A percentile compares a stretch with the other conserved stretches of the same genome.
Evolutionary conservation across 2,888 invertebrate genomes (phyloP).

Genomic region (Tiphia femorata): DNA sequence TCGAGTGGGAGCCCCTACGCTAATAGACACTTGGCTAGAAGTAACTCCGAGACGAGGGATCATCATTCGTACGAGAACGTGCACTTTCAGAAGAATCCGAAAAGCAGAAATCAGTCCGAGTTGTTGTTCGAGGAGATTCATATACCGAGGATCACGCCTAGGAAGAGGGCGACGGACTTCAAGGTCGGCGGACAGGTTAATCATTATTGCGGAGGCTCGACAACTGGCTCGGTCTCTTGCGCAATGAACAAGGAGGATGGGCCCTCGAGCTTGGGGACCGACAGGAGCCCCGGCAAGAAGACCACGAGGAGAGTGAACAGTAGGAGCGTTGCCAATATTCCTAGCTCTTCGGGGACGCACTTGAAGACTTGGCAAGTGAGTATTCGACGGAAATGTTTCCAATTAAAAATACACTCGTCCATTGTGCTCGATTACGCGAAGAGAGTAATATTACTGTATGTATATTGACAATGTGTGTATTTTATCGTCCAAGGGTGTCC

Average conservation of each 20-base stretch:
- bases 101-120: conserved; percentile 37
- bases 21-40: conserved; percentile 43
- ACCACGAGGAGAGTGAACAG: conserved; percentile 51
- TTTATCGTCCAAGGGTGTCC: conserved; percentile 62
- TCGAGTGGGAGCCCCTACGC: conserved; percentile 25
- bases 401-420: too few species aligned
- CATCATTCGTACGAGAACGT: conserved; percentile 53
- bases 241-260: conserved; percentile 44
- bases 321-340: conserved; percentile 60
- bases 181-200: conserved; percentile 56
- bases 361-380: conserved; percentile 58
- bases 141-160: conserved; percentile 57
- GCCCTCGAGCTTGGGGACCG: conserved; percentile 53
- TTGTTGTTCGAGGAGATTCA: conserved; percentile 58
- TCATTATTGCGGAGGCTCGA: not conserved
- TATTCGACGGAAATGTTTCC: too few species aligned
- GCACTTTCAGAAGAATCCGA: conserved; percentile 43
- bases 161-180: conserved; percentile 58
- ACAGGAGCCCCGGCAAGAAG: conserved; percentile 50
- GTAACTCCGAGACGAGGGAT: conserved; percentile 56
- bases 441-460: too few species aligned
- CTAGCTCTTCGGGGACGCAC: conserved; percentile 48
- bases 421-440: too few species aligned
- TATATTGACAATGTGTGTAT: too few species aligned
- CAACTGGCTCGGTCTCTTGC: conserved; percentile 8